Conservation (phyloP, 2,888 invertebrate species). For the Chelonus formosanus region DNA sequence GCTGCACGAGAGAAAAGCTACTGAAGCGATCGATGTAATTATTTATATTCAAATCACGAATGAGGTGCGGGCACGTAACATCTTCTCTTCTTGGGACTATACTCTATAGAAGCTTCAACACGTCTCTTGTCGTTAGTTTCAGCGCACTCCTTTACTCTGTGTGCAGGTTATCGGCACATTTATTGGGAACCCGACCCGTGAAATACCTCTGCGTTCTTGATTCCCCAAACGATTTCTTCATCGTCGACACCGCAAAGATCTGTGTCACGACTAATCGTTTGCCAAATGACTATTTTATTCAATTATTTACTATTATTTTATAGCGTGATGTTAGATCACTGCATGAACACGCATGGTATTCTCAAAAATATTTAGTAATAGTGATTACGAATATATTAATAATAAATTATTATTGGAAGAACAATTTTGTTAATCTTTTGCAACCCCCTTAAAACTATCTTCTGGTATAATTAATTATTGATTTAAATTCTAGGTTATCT, state of each 20-base stretch:
- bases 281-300: constrained; percentile 6
- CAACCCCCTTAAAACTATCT: no score
- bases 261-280: constrained; percentile 29
- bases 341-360: no score
- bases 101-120: constrained; percentile 36
- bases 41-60: constrained; percentile 50
- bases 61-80: constrained; percentile 60
- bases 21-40: constrained; percentile 17
- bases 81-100: constrained; percentile 62
- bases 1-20: constrained; percentile 21
- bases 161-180: constrained; percentile 32
- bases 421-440: no score
- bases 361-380: no score
- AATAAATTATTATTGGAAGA: no score
- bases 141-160: constrained; percentile 32
- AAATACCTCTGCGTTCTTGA: constrained; percentile 32
- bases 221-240: constrained; percentile 41
- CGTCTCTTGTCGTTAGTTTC: constrained; percentile 37
- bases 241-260: constrained; percentile 27
- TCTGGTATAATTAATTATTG: no score
- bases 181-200: constrained; percentile 25
- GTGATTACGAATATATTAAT: no score
- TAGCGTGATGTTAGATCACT: no score
- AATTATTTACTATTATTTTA: constrained; percentile 7
- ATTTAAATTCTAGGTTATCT: no score